A percentile compares a stretch with the other conserved stretches of the same genome.
Conservation (phyloP, 2,888 invertebrate species). For the Oxycera nigricornis region DNA sequence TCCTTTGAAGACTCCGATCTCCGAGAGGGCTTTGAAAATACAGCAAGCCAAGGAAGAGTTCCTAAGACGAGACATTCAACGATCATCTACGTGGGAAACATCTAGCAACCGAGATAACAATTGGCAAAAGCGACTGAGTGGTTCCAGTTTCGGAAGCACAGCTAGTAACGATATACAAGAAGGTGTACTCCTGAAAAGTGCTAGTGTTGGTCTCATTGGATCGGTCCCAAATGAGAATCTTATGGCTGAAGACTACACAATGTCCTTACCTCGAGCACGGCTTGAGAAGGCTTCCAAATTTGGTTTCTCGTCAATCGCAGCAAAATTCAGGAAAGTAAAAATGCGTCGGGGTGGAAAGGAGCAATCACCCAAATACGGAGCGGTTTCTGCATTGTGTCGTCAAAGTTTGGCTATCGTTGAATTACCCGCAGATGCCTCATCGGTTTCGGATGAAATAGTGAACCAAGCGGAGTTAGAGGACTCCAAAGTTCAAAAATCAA, state of each 20-base stretch:
- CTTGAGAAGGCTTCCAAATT: slow-evolving; percentile 61
- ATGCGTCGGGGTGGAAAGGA: slow-evolving; percentile 57
- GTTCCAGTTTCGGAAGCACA: slow-evolving; percentile 71
- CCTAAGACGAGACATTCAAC: slow-evolving; percentile 61
- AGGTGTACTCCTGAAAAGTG: slow-evolving; percentile 70
- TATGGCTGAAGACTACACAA: slow-evolving; percentile 63
- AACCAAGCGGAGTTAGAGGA: background rate
- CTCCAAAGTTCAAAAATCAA: slow-evolving; percentile 56
- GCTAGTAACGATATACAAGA: slow-evolving; percentile 61
- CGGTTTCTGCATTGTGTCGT: slow-evolving; percentile 74
- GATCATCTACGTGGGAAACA: slow-evolving; percentile 43
- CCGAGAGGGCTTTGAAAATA: slow-evolving; percentile 67
- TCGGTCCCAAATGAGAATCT: slow-evolving; percentile 50
- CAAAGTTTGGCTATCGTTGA: slow-evolving; percentile 77
- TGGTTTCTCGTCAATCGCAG: slow-evolving; percentile 67
- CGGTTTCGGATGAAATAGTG: background rate
- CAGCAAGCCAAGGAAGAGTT: slow-evolving; percentile 78
- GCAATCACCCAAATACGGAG: slow-evolving; percentile 63
- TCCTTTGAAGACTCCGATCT: slow-evolving; percentile 57
- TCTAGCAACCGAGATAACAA: slow-evolving; percentile 21
- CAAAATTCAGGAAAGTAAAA: slow-evolving; percentile 68
- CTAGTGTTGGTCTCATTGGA: slow-evolving; percentile 79
- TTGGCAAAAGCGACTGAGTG: slow-evolving; percentile 63
- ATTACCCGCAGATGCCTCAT: slow-evolving; percentile 35
- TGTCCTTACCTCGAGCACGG: slow-evolving; percentile 63